A percentile compares a stretch with the other conserved stretches of the same genome.
Evolutionary conservation across 2,888 invertebrate genomes (phyloP).

Genomic region (Lapara coniferarum): DNA sequence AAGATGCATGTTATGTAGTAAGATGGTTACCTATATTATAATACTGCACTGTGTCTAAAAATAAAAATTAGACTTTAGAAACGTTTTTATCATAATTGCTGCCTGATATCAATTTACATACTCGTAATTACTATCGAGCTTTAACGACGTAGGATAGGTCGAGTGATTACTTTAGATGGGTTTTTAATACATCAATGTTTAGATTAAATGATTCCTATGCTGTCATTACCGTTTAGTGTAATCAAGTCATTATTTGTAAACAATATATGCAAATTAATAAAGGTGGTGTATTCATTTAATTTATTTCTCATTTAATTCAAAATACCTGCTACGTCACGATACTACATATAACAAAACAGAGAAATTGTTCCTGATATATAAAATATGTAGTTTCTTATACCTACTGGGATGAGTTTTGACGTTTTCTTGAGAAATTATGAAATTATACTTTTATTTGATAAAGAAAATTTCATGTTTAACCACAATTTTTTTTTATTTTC

Average conservation of each 20-base stretch:
- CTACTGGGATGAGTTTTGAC: neutral
- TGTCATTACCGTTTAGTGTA: slow-evolving; percentile 16
- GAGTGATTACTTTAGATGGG: neutral
- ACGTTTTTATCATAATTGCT: neutral
- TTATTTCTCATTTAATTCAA: neutral
- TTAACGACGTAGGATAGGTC: slow-evolving; percentile 13
- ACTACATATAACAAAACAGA: neutral
- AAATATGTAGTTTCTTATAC: neutral
- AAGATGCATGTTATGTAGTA: neutral
- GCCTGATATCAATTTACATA: slow-evolving; percentile 17
- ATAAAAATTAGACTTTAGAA: neutral
- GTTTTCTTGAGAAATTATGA: neutral
- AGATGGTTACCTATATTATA: neutral
- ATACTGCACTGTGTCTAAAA: neutral
- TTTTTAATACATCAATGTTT: no score
- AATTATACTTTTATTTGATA: neutral
- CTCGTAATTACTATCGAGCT: slow-evolving; percentile 17
- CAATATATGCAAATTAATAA: slow-evolving; percentile 13
- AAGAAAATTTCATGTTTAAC: no score
- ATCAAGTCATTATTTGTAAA: slow-evolving; percentile 6
- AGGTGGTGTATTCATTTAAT: slow-evolving; percentile 24
- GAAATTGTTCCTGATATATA: no score
- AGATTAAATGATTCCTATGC: slow-evolving; percentile 12
- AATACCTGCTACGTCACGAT: neutral
- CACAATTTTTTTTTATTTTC: neutral